Conservation (phyloP, 2,888 invertebrate genomes). For the Gryllus longicercus region DNA sequence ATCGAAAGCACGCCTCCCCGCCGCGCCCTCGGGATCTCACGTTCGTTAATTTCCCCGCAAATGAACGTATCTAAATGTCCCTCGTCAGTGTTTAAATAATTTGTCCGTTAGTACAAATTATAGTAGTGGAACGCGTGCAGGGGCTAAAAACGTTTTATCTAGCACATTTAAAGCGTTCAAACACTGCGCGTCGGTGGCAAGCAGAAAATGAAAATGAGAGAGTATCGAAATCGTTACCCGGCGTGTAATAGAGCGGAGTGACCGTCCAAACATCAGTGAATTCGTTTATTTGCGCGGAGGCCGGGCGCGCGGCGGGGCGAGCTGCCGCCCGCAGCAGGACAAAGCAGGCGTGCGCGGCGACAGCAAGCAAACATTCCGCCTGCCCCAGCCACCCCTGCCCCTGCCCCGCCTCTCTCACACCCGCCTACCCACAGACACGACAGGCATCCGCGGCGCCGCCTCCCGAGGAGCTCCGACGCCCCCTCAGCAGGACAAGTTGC, state of each 20-base stretch:
- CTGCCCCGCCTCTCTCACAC: not conserved
- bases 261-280: not conserved
- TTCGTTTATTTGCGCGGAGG: not conserved
- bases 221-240: not conserved
- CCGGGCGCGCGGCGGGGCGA: not conserved
- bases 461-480: too few species aligned
- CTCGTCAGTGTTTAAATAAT: too few species aligned
- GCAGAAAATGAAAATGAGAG: not conserved
- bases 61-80: too few species aligned
- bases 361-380: not conserved
- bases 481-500: too few species aligned
- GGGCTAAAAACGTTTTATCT: too few species aligned
- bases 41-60: too few species aligned
- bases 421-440: not conserved
- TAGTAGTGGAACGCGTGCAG: too few species aligned
- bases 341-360: not conserved
- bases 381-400: not conserved
- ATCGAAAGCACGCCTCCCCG: too few species aligned
- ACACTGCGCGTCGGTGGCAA: not conserved
- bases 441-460: too few species aligned
- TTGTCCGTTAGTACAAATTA: too few species aligned
- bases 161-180: not conserved
- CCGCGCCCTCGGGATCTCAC: too few species aligned
- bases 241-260: not conserved
- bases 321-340: not conserved